Evolutionary conservation across 2,113 vertebrate genomes (phyloP), one percentile per base, ranked within the genome.

Genomic region (Candoia aspera): DNA sequence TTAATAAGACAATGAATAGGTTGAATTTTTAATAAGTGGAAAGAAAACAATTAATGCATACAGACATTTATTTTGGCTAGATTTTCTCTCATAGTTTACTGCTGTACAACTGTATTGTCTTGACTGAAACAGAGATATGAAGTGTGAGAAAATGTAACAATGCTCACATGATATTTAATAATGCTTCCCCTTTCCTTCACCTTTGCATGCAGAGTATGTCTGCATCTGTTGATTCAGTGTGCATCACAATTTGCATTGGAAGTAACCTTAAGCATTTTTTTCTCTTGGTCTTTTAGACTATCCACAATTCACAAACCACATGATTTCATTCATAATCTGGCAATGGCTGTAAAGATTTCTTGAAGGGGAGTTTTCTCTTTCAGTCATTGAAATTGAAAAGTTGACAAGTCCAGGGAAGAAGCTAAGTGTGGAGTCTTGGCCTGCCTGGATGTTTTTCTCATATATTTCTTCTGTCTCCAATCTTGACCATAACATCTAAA

Each of bases 41-140:
- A 91, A 93, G 94, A 96, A 94, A 91, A 94, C 86, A 93, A 92
- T 87, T 94, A 58, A 94, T 94, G 53, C 85, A 92, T 55, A 12
- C 92, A 89, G 95, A 23, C 12, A 53, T 8, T 64, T 68, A 37
- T 49, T 86, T 13, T 64, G 58, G 17, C 60, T 91, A 19, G 84
- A 49, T 62, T 88, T 88, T 88, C 13, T 54, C 55, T 62, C 29
- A 49, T n/a, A 53, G 60, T 92, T 84, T 62, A 88, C n/a, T 53
- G 26, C 21, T 6, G 8, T 19, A 58, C 8, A 49, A 59, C 55
- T 54, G 29, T 54, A 53, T 4, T 37, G 15, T 85, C n/a, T 89
- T 89, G 49, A 84, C 46, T 92, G 73, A 85, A 23, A 55, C 26
- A 0, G 24, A 58, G 64, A 58, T 54, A 87, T 58, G 33, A 64